Evolutionary conservation across 1,140 invertebrate genomes (phyloP).

Genomic region (Stenopsyche tienmushanensis): DNA sequence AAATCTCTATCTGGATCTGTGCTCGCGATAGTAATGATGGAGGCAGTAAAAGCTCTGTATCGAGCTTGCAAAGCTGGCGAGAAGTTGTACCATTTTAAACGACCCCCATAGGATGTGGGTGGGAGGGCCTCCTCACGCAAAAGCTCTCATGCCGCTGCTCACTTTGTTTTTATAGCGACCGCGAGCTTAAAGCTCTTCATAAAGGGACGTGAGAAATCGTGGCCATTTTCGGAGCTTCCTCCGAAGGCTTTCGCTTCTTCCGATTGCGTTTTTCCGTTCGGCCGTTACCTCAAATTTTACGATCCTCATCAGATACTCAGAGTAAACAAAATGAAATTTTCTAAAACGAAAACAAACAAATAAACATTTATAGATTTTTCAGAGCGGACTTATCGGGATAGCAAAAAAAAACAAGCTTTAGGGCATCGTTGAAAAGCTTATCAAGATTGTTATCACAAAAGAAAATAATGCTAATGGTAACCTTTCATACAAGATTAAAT

Average conservation of each 20-base stretch:
- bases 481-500: too few species aligned
- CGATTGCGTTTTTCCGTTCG: background rate
- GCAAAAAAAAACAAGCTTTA: too few species aligned
- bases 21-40: background rate
- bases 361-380: too few species aligned
- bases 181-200: conserved; percentile 10
- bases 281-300: background rate
- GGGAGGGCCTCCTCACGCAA: background rate
- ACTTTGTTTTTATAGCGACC: conserved; percentile 12
- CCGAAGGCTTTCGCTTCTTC: background rate
- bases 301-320: background rate
- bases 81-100: background rate
- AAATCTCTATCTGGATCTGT: background rate
- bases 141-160: background rate
- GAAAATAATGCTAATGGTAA: too few species aligned
- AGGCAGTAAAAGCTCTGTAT: background rate
- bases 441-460: too few species aligned
- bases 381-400: too few species aligned
- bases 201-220: conserved; percentile 7
- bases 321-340: background rate
- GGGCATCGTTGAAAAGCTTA: too few species aligned
- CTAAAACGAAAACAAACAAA: background rate
- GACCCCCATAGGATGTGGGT: background rate
- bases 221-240: background rate
- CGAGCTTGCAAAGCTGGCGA: too few species aligned